Evolutionary conservation across 2,113 vertebrate genomes (phyloP), one percentile per base, ranked within the genome.

Genomic region (Rhodinocichla rosea): DNA sequence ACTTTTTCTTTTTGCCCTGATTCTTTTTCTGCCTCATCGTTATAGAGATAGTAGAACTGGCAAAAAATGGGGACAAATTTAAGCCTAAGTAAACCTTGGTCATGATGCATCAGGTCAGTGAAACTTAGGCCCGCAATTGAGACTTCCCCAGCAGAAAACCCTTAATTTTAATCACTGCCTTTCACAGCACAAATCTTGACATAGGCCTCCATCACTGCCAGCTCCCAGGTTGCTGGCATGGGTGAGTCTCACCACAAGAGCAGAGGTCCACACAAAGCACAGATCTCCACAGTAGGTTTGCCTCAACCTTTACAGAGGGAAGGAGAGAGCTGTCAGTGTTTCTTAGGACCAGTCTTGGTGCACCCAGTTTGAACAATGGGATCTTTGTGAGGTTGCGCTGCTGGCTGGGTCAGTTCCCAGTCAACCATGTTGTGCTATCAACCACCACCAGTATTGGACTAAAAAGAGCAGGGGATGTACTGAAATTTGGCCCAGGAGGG

Each of bases 381-480:
- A 53, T 68, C 22, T 62, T 39, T 1, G 4, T 50, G 67, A 62
- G 8, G 28, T 13, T 79, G 18, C 9, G 0, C 7, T 70, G 33
- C 11, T 13, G 44, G 23, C 56, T 6, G 0, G 10, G 39, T 37
- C 44, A 11, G 3, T 49, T 71, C n/a, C 37, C 11, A 15, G 17
- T 30, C 50, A 59, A 2, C 13, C 26, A 10, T 0, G 0, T 10
- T 1, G 0, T 30, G 15, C 15, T 53, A 33, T 15, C 68, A 78
- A 28, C 20, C 12, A 53, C 20, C 62, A 40, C 4, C 44, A 56
- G 52, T 5, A 7, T 18, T 13, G 33, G 18, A 27, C 15, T 63
- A 20, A 83, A 69, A n/a, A 33, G 26, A 65, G 50, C 28, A 65
- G 40, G 17, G 26, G 1, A 2, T 27, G 4, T 50, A 12, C 4